phyloP scores from a whole-genome alignment of 2,888 invertebrate genomes.

The Limenitis camilla region DNA sequence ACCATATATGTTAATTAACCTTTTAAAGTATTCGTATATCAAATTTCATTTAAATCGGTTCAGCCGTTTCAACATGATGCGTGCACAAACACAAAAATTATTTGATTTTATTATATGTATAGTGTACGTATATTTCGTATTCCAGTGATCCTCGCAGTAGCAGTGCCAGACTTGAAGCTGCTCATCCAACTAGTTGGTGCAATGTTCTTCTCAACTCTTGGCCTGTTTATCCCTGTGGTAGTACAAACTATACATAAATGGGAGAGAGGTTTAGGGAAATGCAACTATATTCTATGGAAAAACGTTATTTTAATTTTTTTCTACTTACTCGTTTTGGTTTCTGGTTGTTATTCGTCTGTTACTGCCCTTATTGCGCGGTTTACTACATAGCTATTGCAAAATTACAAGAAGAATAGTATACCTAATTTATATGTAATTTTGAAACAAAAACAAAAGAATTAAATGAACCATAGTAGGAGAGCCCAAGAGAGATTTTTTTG shows the following conservation, averaged over 20 bases:
- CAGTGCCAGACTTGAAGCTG: conserved; percentile 87
- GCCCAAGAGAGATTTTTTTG: too few species aligned
- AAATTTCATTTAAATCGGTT: too few species aligned
- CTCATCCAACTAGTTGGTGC: conserved; percentile 93
- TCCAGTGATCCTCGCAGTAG: conserved; percentile 81
- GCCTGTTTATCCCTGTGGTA: conserved; percentile 82
- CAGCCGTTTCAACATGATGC: too few species aligned
- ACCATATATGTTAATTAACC: too few species aligned
- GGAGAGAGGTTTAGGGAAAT: conserved; percentile 78
- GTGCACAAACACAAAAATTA: too few species aligned
- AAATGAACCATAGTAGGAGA: too few species aligned
- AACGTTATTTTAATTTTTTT: conserved; percentile 64
- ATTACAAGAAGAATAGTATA: background rate
- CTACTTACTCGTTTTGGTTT: conserved; percentile 48
- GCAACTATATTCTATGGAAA: conserved; percentile 79
- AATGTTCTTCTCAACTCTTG: conserved; percentile 81
- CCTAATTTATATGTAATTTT: background rate
- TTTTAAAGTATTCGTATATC: too few species aligned
- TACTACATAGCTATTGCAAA: background rate
- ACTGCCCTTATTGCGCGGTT: conserved; percentile 36
- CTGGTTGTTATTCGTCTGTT: conserved; percentile 52
- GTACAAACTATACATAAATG: conserved; percentile 82
- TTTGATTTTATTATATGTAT: background rate
- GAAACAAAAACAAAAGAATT: too few species aligned
- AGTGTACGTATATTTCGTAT: conserved; percentile 30